A percentile compares a stretch with the other conserved stretches of the same genome.
Conservation (phyloP, 2,888 invertebrate genomes). For the Athalia circularis region DNA sequence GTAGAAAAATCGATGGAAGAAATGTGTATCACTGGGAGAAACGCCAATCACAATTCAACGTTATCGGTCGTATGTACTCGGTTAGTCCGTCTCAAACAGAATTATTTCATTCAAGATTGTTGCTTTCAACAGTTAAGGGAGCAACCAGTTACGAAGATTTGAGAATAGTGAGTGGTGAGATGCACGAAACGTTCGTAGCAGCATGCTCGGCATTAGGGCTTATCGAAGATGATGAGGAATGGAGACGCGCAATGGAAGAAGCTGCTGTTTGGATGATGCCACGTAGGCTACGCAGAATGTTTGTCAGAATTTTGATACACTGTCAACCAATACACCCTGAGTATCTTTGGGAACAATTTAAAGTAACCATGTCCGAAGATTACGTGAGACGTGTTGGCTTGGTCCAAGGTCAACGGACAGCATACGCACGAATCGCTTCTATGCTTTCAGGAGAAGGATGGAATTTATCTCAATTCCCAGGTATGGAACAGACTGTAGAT, state of each 20-base stretch:
- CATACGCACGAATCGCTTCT: neutral
- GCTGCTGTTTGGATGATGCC: conserved; percentile 57
- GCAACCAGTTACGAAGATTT: conserved; percentile 57
- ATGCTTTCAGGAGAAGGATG: neutral
- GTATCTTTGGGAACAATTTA: conserved; percentile 52
- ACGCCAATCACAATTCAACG: conserved; percentile 50
- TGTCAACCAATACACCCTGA: conserved; percentile 48
- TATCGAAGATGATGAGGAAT: conserved; percentile 61
- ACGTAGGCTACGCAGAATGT: conserved; percentile 56
- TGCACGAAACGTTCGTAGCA: conserved; percentile 58
- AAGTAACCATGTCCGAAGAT: conserved; percentile 44
- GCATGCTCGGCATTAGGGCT: conserved; percentile 60
- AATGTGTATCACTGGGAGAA: conserved; percentile 41
- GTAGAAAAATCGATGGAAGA: conserved; percentile 32
- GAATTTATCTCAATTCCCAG: neutral
- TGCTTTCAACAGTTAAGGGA: conserved; percentile 58
- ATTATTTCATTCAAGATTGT: conserved; percentile 58
- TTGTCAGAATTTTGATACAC: conserved; percentile 55
- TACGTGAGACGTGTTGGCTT: neutral
- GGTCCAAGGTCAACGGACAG: neutral
- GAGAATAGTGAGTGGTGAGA: conserved; percentile 58
- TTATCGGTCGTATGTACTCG: conserved; percentile 59
- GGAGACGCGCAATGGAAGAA: conserved; percentile 57
- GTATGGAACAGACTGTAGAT: neutral
- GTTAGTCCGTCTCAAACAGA: conserved; percentile 57